These are phyloP conservation scores for Ceratothoa steindachneri DNA, from an alignment of 2,888 invertebrate genomes.

Conservation along the genomic window DNA sequence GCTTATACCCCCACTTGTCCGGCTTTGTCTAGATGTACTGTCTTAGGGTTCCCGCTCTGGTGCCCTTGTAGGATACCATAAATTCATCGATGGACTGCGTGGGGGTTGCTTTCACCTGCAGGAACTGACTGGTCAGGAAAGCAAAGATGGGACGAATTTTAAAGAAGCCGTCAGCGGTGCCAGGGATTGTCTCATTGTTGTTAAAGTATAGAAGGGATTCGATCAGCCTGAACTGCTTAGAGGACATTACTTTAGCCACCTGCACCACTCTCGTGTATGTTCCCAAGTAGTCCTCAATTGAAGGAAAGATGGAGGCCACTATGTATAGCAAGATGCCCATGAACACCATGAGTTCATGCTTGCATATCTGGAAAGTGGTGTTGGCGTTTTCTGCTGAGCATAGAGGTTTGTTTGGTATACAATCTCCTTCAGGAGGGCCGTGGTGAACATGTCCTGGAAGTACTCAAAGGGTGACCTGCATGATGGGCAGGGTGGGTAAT, in stretches of 20 bases:
- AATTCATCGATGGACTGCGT: conserved; percentile 24
- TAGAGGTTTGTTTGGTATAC: too few relatives aligned
- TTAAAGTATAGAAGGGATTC: conserved; percentile 20
- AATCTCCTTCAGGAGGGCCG: too few relatives aligned
- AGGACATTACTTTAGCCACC: conserved; percentile 23
- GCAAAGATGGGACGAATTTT: conserved; percentile 21
- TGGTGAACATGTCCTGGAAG: too few relatives aligned
- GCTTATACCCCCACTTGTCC: conserved; percentile 25
- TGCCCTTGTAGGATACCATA: conserved; percentile 26
- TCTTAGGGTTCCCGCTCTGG: conserved; percentile 12
- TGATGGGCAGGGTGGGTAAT: too few relatives aligned
- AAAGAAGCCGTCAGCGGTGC: conserved; percentile 13
- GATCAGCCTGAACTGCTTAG: conserved; percentile 10
- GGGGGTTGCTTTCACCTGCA: conserved; percentile 18
- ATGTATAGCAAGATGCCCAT: conserved; percentile 19
- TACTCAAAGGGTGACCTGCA: too few relatives aligned
- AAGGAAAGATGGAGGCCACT: conserved; percentile 13
- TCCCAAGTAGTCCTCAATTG: conserved; percentile 23
- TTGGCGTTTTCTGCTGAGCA: too few relatives aligned
- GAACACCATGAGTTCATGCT: conserved; percentile 1
- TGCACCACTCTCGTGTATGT: conserved; percentile 14
- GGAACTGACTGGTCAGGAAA: conserved; percentile 18
- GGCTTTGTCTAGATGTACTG: too few relatives aligned
- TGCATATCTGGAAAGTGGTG: too few relatives aligned
- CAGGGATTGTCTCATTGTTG: conserved; percentile 7